Conservation (phyloP, 2,113 vertebrate genomes). For the Pedetes capensis region DNA sequence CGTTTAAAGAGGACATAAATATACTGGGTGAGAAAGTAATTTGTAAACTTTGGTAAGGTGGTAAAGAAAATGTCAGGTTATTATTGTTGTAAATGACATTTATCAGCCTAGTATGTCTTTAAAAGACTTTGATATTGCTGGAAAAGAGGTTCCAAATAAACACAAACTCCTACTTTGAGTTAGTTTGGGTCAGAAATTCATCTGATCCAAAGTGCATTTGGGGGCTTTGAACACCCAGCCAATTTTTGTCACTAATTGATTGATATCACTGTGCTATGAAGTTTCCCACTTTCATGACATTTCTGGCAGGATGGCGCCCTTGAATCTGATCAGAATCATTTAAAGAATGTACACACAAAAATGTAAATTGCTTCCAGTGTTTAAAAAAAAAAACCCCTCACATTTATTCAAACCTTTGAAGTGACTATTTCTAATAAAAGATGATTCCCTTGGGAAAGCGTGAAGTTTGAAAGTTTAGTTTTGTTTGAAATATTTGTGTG, state of each 20-base stretch:
- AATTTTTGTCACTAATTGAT: constrained; percentile 62
- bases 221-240: constrained; percentile 1
- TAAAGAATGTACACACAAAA: constrained; percentile 62
- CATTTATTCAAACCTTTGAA: constrained; percentile 79
- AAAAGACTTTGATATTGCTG: background rate
- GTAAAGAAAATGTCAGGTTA: constrained; percentile 40
- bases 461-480: constrained; percentile 76
- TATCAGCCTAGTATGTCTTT: background rate
- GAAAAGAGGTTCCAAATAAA: background rate
- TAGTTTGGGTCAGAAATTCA: constrained; percentile 37
- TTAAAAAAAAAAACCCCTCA: constrained; percentile 49
- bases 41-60: constrained; percentile 40
- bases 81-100: constrained; percentile 44
- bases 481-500: constrained; percentile 77
- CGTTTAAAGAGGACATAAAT: constrained; percentile 2
- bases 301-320: constrained; percentile 50
- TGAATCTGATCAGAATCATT: constrained; percentile 72
- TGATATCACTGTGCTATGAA: constrained; percentile 6
- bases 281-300: constrained; percentile 51
- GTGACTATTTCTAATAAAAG: constrained; percentile 80
- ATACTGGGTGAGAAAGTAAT: background rate
- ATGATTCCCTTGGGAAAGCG: constrained; percentile 69
- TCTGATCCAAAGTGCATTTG: constrained; percentile 41
- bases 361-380: constrained; percentile 74
- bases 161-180: constrained; percentile 18